Conservation (phyloP, 2,113 vertebrate species). For the Sorex fumeus region DNA sequence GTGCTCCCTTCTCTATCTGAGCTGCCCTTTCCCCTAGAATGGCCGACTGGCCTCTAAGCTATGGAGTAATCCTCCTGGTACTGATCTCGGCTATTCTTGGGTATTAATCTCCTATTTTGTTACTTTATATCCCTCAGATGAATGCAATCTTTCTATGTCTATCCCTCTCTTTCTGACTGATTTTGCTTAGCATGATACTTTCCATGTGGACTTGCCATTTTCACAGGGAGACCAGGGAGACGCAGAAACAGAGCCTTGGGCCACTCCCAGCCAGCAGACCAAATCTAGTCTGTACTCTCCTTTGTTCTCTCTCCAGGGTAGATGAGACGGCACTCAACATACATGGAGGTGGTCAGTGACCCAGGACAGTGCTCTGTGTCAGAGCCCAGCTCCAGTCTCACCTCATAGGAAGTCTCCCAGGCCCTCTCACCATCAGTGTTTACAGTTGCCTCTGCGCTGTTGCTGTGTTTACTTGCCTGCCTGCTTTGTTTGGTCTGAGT, state of each 20-base stretch:
- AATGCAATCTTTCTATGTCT: too few species aligned
- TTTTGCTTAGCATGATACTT: too few species aligned
- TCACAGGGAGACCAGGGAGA: background rate
- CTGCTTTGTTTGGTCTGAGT: background rate
- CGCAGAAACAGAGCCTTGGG: background rate
- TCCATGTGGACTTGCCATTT: background rate
- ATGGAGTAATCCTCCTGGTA: too few species aligned
- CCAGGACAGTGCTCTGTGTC: background rate
- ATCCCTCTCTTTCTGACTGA: too few species aligned
- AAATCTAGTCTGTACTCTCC: background rate
- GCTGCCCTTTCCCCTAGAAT: too few species aligned
- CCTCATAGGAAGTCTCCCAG: background rate
- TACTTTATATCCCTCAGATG: too few species aligned
- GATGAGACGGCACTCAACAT: background rate
- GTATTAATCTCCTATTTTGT: too few species aligned
- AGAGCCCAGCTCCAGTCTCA: background rate
- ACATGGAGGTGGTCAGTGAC: background rate
- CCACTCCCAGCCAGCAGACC: background rate
- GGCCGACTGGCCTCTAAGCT: too few species aligned
- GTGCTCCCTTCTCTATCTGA: too few species aligned
- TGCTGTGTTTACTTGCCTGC: background rate
- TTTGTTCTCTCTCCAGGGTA: background rate
- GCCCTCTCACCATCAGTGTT: background rate
- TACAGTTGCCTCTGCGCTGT: background rate
- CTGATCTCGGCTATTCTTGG: too few species aligned